phyloP scores from a whole-genome alignment of 2,797 vertebrate species.

The Otus scops region DNA sequence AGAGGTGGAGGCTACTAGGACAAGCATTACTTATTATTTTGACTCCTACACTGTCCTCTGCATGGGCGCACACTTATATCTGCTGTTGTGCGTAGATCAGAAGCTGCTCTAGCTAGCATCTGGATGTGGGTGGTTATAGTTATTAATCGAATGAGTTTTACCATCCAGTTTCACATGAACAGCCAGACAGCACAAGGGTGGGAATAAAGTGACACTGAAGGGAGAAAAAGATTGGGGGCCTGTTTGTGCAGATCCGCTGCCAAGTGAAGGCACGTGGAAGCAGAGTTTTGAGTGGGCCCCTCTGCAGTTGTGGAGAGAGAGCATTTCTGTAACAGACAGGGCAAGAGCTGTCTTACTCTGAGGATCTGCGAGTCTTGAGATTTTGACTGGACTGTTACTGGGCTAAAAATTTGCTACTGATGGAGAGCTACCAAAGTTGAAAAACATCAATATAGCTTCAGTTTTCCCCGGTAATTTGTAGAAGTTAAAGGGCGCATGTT shows the following conservation, averaged over 20 bases:
- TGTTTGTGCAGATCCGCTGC: neutral
- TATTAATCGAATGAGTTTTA: neutral
- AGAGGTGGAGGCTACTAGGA: neutral
- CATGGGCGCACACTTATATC: rapidly evolving
- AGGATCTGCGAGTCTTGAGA: neutral
- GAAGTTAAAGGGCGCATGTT: neutral
- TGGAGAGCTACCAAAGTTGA: neutral
- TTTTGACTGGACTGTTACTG: neutral
- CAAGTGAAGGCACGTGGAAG: neutral
- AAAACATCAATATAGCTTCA: neutral
- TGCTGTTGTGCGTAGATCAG: neutral
- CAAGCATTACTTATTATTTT: neutral
- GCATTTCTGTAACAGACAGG: neutral
- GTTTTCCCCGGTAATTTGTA: neutral
- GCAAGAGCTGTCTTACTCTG: neutral
- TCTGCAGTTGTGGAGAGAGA: no score
- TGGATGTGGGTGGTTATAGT: neutral
- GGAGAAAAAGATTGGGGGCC: neutral
- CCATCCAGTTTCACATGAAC: neutral
- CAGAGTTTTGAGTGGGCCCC: neutral
- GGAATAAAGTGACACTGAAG: neutral
- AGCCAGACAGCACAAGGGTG: rapidly evolving
- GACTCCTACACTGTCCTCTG: neutral
- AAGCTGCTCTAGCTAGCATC: neutral
- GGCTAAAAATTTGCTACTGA: neutral